Evolutionary conservation across 2,797 vertebrate species (phyloP).

Genomic region (Anisognathus igniventris): DNA sequence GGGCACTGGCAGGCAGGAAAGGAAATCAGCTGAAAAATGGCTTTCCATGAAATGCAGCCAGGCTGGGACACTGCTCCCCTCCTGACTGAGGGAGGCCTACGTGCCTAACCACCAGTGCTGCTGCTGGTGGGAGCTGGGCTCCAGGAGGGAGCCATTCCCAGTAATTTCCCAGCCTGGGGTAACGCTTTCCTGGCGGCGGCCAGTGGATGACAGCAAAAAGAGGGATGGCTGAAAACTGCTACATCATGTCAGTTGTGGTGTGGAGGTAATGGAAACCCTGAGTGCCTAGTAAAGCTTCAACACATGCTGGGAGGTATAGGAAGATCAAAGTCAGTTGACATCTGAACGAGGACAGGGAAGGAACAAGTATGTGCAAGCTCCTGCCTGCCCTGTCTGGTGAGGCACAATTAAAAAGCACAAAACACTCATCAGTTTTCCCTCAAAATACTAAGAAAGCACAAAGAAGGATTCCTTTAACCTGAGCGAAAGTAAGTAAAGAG

Average conservation of each 20-base stretch:
- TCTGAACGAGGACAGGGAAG: background rate
- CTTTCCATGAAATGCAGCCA: background rate
- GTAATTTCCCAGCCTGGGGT: background rate
- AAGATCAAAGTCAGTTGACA: slow-evolving; percentile 26
- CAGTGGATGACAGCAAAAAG: background rate
- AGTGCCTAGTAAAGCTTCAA: background rate
- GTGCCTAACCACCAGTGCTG: background rate
- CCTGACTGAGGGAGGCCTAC: background rate
- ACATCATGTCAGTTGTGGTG: background rate
- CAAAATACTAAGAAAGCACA: background rate
- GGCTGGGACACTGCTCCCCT: background rate
- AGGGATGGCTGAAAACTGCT: background rate
- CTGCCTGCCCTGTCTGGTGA: background rate
- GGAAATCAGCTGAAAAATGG: slow-evolving; percentile 18
- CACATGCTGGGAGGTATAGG: background rate
- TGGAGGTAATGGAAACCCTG: background rate
- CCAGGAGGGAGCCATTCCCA: background rate
- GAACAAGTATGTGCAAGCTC: background rate
- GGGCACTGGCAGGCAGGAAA: background rate
- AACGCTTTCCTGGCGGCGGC: background rate
- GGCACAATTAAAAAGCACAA: background rate
- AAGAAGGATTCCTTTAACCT: background rate
- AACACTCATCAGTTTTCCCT: background rate
- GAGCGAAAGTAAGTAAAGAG: background rate
- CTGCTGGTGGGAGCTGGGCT: background rate